Evolutionary conservation across 2,113 vertebrate genomes (phyloP).

Genomic region (Oreotragus oreotragus): DNA sequence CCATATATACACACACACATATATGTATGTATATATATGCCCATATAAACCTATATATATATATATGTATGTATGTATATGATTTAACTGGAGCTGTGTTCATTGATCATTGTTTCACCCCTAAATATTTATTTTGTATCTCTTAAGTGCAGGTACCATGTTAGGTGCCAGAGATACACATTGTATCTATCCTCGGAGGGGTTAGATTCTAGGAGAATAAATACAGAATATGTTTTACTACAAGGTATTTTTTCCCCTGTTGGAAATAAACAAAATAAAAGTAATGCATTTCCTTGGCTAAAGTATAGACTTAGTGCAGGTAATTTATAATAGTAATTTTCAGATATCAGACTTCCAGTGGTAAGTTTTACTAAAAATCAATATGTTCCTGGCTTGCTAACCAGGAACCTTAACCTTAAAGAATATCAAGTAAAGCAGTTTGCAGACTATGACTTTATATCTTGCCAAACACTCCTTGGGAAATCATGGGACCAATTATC

Average conservation of each 20-base stretch:
- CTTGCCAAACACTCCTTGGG: slow-evolving; percentile 27
- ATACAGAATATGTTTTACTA: background rate
- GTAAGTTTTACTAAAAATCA: slow-evolving; percentile 42
- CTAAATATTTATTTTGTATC: background rate
- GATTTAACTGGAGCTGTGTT: background rate
- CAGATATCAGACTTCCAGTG: background rate
- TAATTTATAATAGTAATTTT: slow-evolving; percentile 40
- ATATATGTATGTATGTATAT: background rate
- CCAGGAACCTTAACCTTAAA: slow-evolving; percentile 33
- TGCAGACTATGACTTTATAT: slow-evolving; percentile 25
- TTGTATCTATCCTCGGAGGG: background rate
- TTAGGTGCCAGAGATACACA: background rate
- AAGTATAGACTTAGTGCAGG: background rate
- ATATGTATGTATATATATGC: background rate
- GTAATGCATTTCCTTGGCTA: background rate
- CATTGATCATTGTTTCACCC: background rate
- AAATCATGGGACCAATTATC: slow-evolving; percentile 21
- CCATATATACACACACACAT: background rate
- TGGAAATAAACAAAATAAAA: slow-evolving; percentile 24
- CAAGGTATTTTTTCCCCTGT: background rate
- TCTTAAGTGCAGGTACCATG: background rate
- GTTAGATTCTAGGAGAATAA: background rate
- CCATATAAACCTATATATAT: background rate
- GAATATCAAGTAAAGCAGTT: slow-evolving; percentile 40
- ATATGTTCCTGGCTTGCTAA: slow-evolving; percentile 15